These are phyloP conservation scores for Oncorhynchus nerka DNA, from an alignment of 2,113 vertebrate species.

Conservation along the genomic window DNA sequence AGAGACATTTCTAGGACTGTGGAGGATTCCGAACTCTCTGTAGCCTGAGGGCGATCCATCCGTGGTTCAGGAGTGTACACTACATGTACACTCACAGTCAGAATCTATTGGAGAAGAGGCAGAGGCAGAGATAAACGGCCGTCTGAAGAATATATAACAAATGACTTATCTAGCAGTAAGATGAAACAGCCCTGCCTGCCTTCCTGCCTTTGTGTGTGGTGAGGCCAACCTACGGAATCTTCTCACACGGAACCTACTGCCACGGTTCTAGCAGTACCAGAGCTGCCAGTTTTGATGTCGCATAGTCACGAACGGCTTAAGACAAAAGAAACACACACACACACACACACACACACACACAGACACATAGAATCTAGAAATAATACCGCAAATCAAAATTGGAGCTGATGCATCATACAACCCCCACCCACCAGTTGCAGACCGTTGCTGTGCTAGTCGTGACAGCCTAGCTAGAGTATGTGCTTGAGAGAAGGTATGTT, in stretches of 20 bases:
- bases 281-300: conserved; percentile 50
- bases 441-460: neutral
- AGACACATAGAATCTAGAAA: conserved; percentile 34
- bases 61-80: conserved; percentile 40
- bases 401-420: neutral
- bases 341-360: conserved; percentile 14
- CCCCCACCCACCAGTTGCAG: no score
- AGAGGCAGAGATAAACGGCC: conserved; percentile 53
- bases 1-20: neutral
- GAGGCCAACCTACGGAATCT: conserved; percentile 42
- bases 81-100: conserved; percentile 34
- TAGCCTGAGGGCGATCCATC: conserved; percentile 40
- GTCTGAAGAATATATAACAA: conserved; percentile 39
- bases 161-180: conserved; percentile 50
- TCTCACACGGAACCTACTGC: conserved; percentile 8
- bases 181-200: conserved; percentile 37
- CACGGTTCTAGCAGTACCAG: conserved; percentile 16
- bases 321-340: conserved; percentile 15
- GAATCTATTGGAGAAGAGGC: conserved; percentile 34
- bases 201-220: conserved; percentile 36
- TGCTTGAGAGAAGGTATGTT: conserved; percentile 4
- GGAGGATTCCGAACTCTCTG: conserved; percentile 41
- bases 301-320: conserved; percentile 12
- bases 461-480: conserved; percentile 4
- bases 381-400: conserved; percentile 14